Evolutionary conservation across 2,888 invertebrate species (phyloP), one percentile per base, ranked within the genome.

Genomic region (Mayetiola destructor): DNA sequence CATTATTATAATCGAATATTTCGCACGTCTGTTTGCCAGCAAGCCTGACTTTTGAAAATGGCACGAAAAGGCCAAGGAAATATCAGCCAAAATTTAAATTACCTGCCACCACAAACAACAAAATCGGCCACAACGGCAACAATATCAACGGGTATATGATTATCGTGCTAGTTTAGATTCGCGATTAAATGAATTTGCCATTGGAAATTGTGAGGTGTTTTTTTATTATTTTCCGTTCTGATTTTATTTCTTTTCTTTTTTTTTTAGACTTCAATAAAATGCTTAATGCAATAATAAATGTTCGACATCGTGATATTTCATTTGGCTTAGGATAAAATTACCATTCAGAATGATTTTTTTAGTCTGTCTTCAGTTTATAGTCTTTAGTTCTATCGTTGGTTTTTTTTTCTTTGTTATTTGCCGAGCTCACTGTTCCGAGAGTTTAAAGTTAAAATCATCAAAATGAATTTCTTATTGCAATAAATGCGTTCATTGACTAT

Each of bases 301-400:
- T 27, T 23, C 48, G 48, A 48, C 27, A 27, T 48, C 48, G 48
- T 48, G 48, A 48, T 48, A 48, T 48, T 48, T 48, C 48, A 48
- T 48, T 48, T 16, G 27, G 16, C 23, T 48, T 23, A 48, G 48
- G 48, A 48, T 48, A 27, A 48, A 48, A 48, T 48, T 48, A 48
- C 48, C 27, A 48, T 48, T 48, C 48, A 48, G 27, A 48, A 48
- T 48, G 48, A 48, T 48, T 48, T 48, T 48, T 27, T 21, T 39
- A 12, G 23, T 27, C 21, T 42, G 42, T 14, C n/a, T n/a, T n/a
- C n/a, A n/a, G n/a, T n/a, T n/a, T n/a, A n/a, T n/a, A n/a, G n/a
- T n/a, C n/a, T n/a, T n/a, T n/a, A n/a, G n/a, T 27, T 48, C 16
- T 3, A 42, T 23, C 14, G 6, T 23, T 6, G n/a, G 5, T 14